Evolutionary conservation across 2,113 vertebrate genomes (phyloP), one percentile per base, ranked within the genome.

Genomic region (Pogonocichla stellata): DNA sequence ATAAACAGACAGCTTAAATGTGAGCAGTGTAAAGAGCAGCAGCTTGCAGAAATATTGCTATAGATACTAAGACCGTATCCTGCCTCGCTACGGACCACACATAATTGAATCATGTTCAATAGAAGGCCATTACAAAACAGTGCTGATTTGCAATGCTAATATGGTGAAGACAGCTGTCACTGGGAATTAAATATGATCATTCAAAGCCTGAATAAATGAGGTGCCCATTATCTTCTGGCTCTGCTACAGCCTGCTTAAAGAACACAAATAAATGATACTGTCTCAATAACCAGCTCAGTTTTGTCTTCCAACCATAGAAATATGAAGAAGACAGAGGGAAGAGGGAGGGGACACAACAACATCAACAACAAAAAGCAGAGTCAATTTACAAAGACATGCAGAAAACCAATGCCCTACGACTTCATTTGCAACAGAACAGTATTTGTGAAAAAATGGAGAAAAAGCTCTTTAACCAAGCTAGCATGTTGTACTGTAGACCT

Each of bases 101-200:
- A 97, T 98, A 98, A 98, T 98, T 98, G 98, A 98, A 98, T 98
- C 98, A 98, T 96, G 98, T 95, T 98, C 98, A 98, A 98, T 98
- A 98, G 98, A 97, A 98, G 96, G 97, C 98, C 96, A 98, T 98
- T 98, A 98, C 97, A 98, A 98, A 98, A 98, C 97, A 82, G 74
- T 97, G 95, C 96, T 98, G 96, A 98, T 98, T 98, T 98, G 98
- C 98, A 98, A 98, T 98, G 98, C 98, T 98, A 98, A 98, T 98
- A 82, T 77, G 80, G 93, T 86, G 95, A 98, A 98, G 98, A 98
- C 98, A 98, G 98, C 98, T 98, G 98, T 98, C 98, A 98, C 98
- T 96, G 97, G 95, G 98, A 98, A 98, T 98, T 98, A 98, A 98
- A 98, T 98, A 98, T 98, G 97, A 98, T 98, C 98, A 98, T 98